Base-by-base conservation (phyloP, 2,113 vertebrate species). In the Protomyctophum bolini region DNA sequence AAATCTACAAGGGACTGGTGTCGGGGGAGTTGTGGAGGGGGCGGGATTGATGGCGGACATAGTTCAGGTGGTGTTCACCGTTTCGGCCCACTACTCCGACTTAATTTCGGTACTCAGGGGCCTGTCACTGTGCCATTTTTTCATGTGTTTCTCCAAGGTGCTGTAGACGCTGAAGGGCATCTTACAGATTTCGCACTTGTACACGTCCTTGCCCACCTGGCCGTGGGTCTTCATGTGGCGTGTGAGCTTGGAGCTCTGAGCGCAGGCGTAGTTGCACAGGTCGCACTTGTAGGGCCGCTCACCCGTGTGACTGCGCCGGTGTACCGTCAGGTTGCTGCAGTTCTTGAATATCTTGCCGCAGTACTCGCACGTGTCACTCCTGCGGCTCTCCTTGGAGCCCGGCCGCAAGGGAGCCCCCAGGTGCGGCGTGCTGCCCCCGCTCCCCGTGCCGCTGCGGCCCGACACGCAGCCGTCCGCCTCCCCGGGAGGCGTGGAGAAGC, bases 91-190 rank as follows among this genome's bases (percentile, higher is more conserved):
- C 94, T 98, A 99, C 94, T 99, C 98, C 91, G 98, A 98, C 95
- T 98, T 98, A 94, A 99, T 98, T 94, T 99, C 98, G 93, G 94
- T 97, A 96, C 95, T 99, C 96, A 98, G 95, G 91, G 96, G 94
- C 93, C 97, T 97, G 93, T 99, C 97, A 94, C 96, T 98, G 97
- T 99, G 98, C 98, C 98, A 99, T 95, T 99, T 99, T 97, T 99
- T 99, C 98, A 99, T 99, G 96, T 99, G 97, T 98, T 99, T 99
- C 96, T 99, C 98, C 95, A 99, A 96, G 94, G 98, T 99, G 95
- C 98, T 99, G 96, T 99, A 99, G 96, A 99, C 98, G 94, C 98
- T 99, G 97, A 99, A 99, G 96, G 98, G 98, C 98, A 99, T 99
- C 95, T 99, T 94, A 96, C 98, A 99, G 95, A 99, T 98, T 92